A percentile compares a stretch with the other conserved stretches of the same genome.
Evolutionary conservation across 2,888 invertebrate species (phyloP).

Genomic region (Latrodectus hesperus): DNA sequence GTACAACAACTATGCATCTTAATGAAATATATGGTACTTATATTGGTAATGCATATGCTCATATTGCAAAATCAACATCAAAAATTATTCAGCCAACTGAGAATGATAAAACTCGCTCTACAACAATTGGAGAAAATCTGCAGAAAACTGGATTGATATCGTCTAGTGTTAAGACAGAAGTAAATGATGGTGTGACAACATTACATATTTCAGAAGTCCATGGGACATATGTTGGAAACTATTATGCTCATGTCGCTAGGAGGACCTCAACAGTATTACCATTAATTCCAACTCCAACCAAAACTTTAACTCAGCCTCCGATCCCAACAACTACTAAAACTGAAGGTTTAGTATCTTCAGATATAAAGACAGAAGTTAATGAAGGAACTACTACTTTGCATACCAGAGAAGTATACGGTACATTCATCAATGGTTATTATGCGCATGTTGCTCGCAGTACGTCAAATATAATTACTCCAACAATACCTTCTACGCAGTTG

Average conservation of each 20-base stretch:
- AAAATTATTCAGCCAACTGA: constrained; percentile 58
- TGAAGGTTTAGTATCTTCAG: constrained; percentile 67
- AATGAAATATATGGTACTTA: constrained; percentile 71
- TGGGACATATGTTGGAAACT: constrained; percentile 70
- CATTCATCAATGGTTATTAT: constrained; percentile 69
- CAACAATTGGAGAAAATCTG: constrained; percentile 4
- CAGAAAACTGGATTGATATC: constrained; percentile 70
- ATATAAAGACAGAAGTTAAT: constrained; percentile 68
- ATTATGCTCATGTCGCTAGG: constrained; percentile 71
- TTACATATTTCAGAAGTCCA: constrained; percentile 69
- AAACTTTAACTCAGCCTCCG: not conserved
- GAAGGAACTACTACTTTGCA: constrained; percentile 69
- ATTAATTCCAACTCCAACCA: constrained; percentile 18
- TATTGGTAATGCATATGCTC: constrained; percentile 71
- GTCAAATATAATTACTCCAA: constrained; percentile 65
- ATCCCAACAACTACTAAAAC: constrained; percentile 19
- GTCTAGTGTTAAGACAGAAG: constrained; percentile 63
- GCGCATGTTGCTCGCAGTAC: constrained; percentile 70
- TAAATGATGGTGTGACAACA: constrained; percentile 65
- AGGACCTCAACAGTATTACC: constrained; percentile 67
- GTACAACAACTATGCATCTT: constrained; percentile 65
- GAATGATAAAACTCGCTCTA: constrained; percentile 8
- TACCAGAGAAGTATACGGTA: constrained; percentile 69
- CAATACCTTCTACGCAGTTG: constrained; percentile 13
- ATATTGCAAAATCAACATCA: constrained; percentile 70